Conservation (phyloP, 2,113 vertebrate species). For the Capra hircus region DNA sequence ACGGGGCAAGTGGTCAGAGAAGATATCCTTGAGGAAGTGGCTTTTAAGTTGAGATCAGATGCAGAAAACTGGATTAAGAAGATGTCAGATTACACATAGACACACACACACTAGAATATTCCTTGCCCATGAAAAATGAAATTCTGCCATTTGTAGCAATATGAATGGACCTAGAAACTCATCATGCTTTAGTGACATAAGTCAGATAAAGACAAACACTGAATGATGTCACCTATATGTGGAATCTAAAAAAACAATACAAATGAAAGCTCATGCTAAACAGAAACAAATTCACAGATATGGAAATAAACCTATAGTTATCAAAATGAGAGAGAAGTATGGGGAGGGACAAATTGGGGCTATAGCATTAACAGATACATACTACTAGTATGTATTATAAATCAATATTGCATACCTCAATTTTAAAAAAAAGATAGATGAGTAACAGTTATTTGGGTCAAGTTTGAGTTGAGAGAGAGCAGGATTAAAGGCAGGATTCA, state of each 20-base stretch:
- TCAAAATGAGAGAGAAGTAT: background rate
- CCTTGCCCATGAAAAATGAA: background rate
- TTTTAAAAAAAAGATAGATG: background rate
- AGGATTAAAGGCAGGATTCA: background rate
- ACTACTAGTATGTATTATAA: background rate
- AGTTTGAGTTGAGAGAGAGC: background rate
- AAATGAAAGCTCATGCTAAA: background rate
- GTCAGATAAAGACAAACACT: background rate
- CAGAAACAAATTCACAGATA: background rate
- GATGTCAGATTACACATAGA: background rate
- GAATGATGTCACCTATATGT: background rate
- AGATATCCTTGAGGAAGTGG: background rate
- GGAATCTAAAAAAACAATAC: background rate
- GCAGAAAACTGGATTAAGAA: background rate
- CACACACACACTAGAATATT: background rate
- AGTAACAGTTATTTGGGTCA: background rate
- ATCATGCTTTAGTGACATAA: background rate
- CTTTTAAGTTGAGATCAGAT: background rate
- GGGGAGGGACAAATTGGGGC: no score
- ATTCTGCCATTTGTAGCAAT: background rate
- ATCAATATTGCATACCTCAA: background rate
- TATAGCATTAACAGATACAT: background rate
- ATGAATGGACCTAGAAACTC: background rate
- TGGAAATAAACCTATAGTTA: background rate
- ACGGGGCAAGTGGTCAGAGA: background rate